Evolutionary conservation across 2,113 vertebrate genomes (phyloP).

Genomic region (Ptyas mucosa): DNA sequence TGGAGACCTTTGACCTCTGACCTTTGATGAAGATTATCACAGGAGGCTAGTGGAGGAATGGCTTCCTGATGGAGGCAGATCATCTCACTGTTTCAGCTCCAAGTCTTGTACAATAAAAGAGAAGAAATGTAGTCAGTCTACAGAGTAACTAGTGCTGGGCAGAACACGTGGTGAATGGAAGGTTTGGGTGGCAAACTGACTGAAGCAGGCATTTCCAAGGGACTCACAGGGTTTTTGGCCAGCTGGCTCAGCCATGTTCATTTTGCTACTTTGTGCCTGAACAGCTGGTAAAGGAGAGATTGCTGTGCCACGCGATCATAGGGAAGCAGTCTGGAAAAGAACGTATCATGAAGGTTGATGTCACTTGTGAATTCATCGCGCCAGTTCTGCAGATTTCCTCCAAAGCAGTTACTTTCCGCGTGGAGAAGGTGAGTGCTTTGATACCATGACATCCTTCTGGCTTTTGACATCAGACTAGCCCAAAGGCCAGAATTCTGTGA

Average conservation of each 20-base stretch:
- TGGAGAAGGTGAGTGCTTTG: slow-evolving; percentile 74
- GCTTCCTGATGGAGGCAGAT: neutral
- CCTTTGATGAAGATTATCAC: neutral
- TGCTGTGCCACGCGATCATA: slow-evolving; percentile 74
- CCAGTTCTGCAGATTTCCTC: slow-evolving; percentile 75
- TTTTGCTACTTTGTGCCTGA: neutral
- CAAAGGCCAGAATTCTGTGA: neutral
- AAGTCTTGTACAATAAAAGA: neutral
- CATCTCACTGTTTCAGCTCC: neutral
- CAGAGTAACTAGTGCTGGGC: fast-evolving
- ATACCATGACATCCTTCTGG: neutral
- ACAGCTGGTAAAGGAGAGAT: slow-evolving; percentile 75
- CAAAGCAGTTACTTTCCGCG: slow-evolving; percentile 71
- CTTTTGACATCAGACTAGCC: neutral
- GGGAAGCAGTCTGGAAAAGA: slow-evolving; percentile 58
- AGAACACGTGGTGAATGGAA: neutral
- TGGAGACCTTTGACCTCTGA: neutral
- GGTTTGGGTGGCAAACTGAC: neutral
- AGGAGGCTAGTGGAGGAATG: neutral
- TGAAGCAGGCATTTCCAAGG: neutral
- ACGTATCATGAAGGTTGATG: slow-evolving; percentile 69
- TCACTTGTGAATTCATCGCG: slow-evolving; percentile 78
- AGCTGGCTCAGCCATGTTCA: neutral
- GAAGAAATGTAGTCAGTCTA: neutral
- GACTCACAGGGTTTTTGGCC: neutral